Evolutionary conservation across 1,140 invertebrate genomes (phyloP).

Genomic region (Musca domestica): DNA sequence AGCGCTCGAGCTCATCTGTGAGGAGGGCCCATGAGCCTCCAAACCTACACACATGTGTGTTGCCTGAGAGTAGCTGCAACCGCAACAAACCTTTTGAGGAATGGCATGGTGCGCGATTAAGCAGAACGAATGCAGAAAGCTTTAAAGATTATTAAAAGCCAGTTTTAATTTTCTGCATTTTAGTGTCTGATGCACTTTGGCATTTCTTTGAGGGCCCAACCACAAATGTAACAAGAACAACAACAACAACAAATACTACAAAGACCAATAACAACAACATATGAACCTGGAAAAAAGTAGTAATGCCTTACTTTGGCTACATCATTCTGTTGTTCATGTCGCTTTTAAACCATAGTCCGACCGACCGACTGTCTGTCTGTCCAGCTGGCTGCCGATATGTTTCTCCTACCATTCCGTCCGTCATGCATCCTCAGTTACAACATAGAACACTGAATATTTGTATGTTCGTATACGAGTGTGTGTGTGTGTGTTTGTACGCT

Average conservation of each 20-base stretch:
- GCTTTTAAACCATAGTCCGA: neutral
- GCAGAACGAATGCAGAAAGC: conserved; percentile 10
- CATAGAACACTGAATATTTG: too few relatives aligned
- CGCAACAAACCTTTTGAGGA: neutral
- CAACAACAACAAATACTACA: neutral
- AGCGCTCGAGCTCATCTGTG: neutral
- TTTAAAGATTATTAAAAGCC: conserved; percentile 43
- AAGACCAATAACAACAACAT: neutral
- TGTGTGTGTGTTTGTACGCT: neutral
- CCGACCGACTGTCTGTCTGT: too few relatives aligned
- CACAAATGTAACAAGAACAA: too few relatives aligned
- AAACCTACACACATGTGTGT: too few relatives aligned
- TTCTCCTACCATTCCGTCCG: too few relatives aligned
- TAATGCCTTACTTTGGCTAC: neutral
- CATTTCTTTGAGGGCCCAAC: conserved; percentile 32
- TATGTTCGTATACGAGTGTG: too few relatives aligned
- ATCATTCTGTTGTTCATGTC: too few relatives aligned
- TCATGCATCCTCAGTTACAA: too few relatives aligned
- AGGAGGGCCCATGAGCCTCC: neutral
- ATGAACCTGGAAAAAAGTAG: neutral
- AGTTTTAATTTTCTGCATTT: conserved; percentile 53
- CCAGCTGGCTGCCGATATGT: too few relatives aligned
- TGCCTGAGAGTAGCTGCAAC: neutral
- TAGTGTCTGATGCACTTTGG: conserved; percentile 53
- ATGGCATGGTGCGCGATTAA: neutral